Conservation (phyloP, 2,888 invertebrate species). For the Dascillus cervinus region DNA sequence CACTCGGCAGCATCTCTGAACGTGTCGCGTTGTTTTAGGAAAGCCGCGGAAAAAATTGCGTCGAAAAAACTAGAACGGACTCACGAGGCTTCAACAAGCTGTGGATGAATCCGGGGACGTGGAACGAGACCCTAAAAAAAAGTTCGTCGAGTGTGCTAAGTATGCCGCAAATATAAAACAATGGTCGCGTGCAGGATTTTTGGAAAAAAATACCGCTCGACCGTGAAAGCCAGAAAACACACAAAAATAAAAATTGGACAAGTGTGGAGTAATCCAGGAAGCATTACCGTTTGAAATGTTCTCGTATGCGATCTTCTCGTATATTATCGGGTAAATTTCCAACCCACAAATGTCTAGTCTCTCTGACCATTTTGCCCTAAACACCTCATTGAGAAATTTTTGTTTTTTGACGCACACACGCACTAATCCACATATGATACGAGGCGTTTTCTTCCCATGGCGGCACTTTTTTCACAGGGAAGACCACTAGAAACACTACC, state of each 20-base stretch:
- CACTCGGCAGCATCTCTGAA: no score
- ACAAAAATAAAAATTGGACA: constrained; percentile 6
- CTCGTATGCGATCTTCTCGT: constrained; percentile 94
- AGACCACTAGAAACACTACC: constrained; percentile 13
- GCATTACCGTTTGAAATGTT: constrained; percentile 93
- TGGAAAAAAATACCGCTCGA: no score
- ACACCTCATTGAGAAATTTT: constrained; percentile 83
- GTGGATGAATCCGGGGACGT: no score
- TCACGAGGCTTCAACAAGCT: constrained; percentile 12
- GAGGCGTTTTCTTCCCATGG: constrained; percentile 16
- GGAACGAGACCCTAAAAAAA: no score
- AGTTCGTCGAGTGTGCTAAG: no score
- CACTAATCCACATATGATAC: constrained; percentile 19
- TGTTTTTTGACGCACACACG: constrained; percentile 46
- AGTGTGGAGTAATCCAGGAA: constrained; percentile 10
- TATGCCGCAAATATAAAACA: no score
- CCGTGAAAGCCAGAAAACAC: neutral
- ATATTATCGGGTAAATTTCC: constrained; percentile 99
- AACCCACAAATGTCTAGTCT: constrained; percentile 99
- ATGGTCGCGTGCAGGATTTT: no score
- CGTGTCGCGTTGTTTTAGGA: no score
- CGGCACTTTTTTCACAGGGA: no score
- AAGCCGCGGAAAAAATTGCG: no score
- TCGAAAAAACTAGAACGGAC: constrained; percentile 19
- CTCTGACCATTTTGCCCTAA: constrained; percentile 99